phyloP scores from a whole-genome alignment of 2,113 vertebrate species.

The Naja naja region DNA sequence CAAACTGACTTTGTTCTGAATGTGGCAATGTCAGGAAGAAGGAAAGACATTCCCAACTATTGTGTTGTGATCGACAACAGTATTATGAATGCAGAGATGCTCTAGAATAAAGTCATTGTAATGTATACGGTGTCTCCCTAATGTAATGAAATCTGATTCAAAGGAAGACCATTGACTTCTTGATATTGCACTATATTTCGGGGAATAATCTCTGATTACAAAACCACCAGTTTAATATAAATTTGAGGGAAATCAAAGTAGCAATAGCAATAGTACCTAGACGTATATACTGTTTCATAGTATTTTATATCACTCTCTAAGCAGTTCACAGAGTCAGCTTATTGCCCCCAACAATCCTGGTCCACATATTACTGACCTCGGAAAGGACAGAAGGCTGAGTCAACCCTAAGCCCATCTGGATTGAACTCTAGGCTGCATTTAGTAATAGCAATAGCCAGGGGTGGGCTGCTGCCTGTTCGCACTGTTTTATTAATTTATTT shows the following conservation, averaged over 20 bases:
- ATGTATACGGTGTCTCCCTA: neutral
- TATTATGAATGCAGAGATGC: neutral
- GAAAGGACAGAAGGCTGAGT: neutral
- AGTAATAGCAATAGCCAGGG: too few species aligned
- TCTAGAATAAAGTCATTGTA: neutral
- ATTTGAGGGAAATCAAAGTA: neutral
- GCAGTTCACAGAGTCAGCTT: neutral
- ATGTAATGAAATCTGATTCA: neutral
- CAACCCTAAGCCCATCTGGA: neutral
- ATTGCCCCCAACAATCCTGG: neutral
- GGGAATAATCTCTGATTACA: neutral
- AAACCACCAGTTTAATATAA: neutral
- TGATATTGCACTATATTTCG: neutral
- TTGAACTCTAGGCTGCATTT: neutral
- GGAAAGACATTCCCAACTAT: neutral
- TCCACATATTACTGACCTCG: neutral
- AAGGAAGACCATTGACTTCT: neutral
- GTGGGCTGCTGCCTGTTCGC: too few species aligned
- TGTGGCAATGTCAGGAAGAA: conserved; percentile 48
- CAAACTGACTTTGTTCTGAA: conserved; percentile 42
- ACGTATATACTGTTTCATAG: neutral
- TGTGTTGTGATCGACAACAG: neutral
- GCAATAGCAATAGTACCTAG: neutral
- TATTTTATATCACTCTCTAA: neutral
- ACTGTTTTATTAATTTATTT: too few species aligned